phyloP scores from a whole-genome alignment of 1,140 invertebrate genomes.

The Hyles euphorbiae region DNA sequence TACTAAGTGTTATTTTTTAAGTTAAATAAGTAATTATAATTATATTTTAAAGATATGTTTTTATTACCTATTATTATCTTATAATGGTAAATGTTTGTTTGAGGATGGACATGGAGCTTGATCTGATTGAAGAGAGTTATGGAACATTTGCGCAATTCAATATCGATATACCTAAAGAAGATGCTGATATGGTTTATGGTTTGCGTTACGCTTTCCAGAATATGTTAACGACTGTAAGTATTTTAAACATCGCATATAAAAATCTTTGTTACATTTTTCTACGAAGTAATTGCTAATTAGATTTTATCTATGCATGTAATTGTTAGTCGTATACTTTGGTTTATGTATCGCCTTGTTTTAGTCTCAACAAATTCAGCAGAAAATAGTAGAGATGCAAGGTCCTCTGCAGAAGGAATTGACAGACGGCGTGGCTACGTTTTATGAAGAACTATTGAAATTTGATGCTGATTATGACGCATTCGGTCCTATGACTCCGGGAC shows the following conservation, averaged over 20 bases:
- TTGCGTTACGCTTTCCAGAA: constrained; percentile 86
- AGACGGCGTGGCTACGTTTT: constrained; percentile 82
- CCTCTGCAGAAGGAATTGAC: constrained; percentile 83
- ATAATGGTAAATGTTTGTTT: too few relatives aligned
- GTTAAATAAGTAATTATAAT: too few relatives aligned
- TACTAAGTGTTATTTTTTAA: constrained; percentile 4
- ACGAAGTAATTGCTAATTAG: neutral
- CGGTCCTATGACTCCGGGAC: constrained; percentile 89
- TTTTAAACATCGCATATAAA: constrained; percentile 2
- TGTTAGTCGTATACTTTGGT: neutral
- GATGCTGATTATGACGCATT: constrained; percentile 83
- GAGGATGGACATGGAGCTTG: constrained; percentile 84
- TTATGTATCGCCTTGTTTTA: constrained; percentile 40
- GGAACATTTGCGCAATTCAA: constrained; percentile 82
- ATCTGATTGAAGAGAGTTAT: constrained; percentile 88
- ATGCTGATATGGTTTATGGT: constrained; percentile 86
- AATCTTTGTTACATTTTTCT: neutral
- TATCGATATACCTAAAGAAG: constrained; percentile 84
- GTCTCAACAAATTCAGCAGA: constrained; percentile 82
- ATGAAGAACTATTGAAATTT: constrained; percentile 82
- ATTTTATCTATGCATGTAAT: neutral
- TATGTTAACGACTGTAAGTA: constrained; percentile 81
- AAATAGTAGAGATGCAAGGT: constrained; percentile 86
- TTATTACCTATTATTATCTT: too few relatives aligned
- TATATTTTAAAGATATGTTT: too few relatives aligned